These are phyloP conservation scores for Cygnus buccinator DNA, from an alignment of 2,113 vertebrate genomes.

Conservation along the genomic window DNA sequence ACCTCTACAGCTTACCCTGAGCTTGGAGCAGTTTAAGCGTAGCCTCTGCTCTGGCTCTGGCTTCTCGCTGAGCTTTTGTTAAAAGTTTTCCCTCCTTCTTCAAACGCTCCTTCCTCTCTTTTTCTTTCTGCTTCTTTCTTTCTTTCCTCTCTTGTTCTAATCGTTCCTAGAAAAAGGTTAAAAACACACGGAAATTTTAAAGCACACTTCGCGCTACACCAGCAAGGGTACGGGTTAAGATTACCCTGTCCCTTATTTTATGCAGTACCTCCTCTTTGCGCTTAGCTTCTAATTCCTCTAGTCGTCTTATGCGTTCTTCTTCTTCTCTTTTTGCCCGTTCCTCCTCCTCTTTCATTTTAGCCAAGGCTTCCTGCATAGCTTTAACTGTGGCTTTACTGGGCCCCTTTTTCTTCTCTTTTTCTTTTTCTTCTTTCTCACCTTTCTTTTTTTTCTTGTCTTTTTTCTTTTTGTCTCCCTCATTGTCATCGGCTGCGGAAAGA, in stretches of 20 bases:
- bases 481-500: constrained; percentile 76
- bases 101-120: constrained; percentile 95
- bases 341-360: constrained; percentile 95
- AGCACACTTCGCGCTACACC: not conserved
- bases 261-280: constrained; percentile 89
- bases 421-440: constrained; percentile 84
- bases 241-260: not conserved
- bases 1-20: constrained; percentile 82
- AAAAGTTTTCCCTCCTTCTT: constrained; percentile 97
- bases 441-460: constrained; percentile 98
- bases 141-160: constrained; percentile 94
- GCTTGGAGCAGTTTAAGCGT: constrained; percentile 93
- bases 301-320: constrained; percentile 84
- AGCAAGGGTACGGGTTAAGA: not conserved
- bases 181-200: not conserved
- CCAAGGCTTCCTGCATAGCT: constrained; percentile 97
- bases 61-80: constrained; percentile 92
- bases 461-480: constrained; percentile 93
- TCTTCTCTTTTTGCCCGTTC: constrained; percentile 91
- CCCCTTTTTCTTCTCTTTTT: constrained; percentile 96
- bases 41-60: constrained; percentile 88
- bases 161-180: constrained; percentile 83
- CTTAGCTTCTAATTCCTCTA: constrained; percentile 92
- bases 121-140: constrained; percentile 97
- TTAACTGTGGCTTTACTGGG: constrained; percentile 96